Evolutionary conservation across 2,888 invertebrate species (phyloP).

Genomic region (Stenodema calcarata): DNA sequence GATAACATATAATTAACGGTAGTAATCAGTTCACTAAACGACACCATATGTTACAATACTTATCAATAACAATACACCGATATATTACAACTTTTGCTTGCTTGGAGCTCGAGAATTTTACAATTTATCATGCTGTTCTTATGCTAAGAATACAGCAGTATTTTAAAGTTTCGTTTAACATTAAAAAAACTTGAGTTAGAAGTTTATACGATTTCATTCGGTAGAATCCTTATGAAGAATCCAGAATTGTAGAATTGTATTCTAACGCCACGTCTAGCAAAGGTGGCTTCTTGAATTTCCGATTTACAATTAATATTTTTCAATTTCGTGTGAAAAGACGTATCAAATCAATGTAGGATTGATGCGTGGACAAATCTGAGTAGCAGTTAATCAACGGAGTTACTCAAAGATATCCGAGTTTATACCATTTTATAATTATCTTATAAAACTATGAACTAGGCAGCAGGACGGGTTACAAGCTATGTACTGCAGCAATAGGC

Average conservation of each 20-base stretch:
- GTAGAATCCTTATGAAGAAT: not conserved
- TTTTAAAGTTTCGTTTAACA: not conserved
- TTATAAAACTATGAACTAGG: constrained; percentile 25
- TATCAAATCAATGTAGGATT: not conserved
- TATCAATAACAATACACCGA: constrained; percentile 44
- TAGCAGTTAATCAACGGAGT: not conserved
- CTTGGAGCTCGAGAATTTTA: not conserved
- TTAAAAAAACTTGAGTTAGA: not conserved
- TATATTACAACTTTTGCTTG: constrained; percentile 25
- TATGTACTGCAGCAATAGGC: constrained; percentile 21
- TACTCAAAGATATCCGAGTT: not conserved
- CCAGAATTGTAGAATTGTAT: not conserved
- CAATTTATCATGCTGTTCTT: not conserved
- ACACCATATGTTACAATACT: constrained; percentile 54
- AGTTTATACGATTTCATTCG: not conserved
- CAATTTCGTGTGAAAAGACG: not conserved
- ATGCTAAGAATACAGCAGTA: not conserved
- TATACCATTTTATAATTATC: not conserved
- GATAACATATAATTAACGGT: constrained; percentile 50
- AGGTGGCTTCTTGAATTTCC: not conserved
- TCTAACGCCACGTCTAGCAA: not conserved
- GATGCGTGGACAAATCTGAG: not conserved
- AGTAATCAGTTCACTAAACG: constrained; percentile 54
- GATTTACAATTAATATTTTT: not conserved
- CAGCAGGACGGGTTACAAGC: constrained; percentile 37